Percentiles rank a stretch among this genome's conserved stretches.
phyloP scores from a whole-genome alignment of 1,140 invertebrate genomes.

The Oreohelix idahoensis region DNA sequence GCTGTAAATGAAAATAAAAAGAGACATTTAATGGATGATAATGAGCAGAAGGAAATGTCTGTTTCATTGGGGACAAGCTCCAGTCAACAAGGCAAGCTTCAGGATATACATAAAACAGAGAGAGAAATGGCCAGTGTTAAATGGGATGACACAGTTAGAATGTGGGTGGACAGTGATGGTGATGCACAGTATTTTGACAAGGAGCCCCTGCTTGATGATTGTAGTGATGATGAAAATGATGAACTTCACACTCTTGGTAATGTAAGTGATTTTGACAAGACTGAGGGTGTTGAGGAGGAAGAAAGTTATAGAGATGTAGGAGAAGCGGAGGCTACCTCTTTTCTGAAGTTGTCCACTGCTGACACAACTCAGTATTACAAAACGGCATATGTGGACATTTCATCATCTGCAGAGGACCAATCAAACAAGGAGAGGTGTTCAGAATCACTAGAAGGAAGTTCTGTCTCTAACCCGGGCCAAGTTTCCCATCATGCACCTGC shows the following conservation, averaged over 20 bases:
- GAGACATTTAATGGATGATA: neutral
- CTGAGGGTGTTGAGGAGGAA: too few relatives aligned
- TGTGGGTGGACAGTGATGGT: neutral
- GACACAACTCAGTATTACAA: neutral
- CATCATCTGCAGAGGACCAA: conserved; percentile 8
- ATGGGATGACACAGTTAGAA: neutral
- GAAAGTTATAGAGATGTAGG: neutral
- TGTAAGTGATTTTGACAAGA: neutral
- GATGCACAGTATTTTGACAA: neutral
- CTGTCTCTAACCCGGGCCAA: neutral
- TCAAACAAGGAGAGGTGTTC: neutral
- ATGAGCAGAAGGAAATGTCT: neutral
- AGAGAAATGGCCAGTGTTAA: neutral
- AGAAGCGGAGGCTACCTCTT: neutral
- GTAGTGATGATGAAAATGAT: neutral
- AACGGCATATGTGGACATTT: neutral
- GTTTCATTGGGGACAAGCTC: too few relatives aligned
- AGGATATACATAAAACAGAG: neutral
- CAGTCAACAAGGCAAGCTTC: neutral
- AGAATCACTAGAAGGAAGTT: neutral
- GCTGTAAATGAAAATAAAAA: neutral
- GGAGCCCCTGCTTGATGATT: neutral
- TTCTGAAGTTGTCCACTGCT: neutral
- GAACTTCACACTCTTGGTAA: neutral
- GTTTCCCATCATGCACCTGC: neutral